These are phyloP conservation scores for Speoplatyrhinus poulsoni DNA, from an alignment of 2,113 vertebrate species.

Conservation along the genomic window DNA sequence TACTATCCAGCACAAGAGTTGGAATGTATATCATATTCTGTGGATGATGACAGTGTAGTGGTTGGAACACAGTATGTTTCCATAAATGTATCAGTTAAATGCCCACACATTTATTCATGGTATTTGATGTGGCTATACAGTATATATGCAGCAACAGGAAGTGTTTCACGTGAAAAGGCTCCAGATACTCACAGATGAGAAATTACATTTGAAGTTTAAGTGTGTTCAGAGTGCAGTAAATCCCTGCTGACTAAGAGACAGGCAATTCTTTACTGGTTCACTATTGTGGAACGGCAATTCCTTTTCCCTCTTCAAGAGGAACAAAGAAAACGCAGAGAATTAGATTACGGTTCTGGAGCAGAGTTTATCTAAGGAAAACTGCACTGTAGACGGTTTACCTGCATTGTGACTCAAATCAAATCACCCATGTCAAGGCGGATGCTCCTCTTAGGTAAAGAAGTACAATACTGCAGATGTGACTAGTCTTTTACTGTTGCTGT, in stretches of 20 bases:
- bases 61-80: too few species aligned
- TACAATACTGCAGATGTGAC: not conserved
- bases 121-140: too few species aligned
- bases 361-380: conserved; percentile 31
- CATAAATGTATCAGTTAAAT: too few species aligned
- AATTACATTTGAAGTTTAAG: not conserved
- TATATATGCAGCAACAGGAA: too few species aligned
- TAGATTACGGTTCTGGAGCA: conserved; percentile 34
- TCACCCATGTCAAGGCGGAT: conserved; percentile 31
- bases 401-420: conserved; percentile 30
- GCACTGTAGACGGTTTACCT: conserved; percentile 35
- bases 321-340: conserved; percentile 17
- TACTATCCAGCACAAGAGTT: not conserved
- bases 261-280: conserved; percentile 10
- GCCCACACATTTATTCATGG: too few species aligned
- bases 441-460: conserved; percentile 29
- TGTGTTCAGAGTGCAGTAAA: not conserved
- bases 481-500: not conserved
- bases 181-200: too few species aligned
- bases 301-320: not conserved
- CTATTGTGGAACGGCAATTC: not conserved
- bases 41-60: not conserved
- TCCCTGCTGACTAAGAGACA: not conserved
- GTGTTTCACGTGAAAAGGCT: too few species aligned
- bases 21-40: not conserved